These are phyloP conservation scores for Xiphorhynchus erythropygius DNA, from an alignment of 2,797 vertebrate genomes.

Conservation along the genomic window DNA sequence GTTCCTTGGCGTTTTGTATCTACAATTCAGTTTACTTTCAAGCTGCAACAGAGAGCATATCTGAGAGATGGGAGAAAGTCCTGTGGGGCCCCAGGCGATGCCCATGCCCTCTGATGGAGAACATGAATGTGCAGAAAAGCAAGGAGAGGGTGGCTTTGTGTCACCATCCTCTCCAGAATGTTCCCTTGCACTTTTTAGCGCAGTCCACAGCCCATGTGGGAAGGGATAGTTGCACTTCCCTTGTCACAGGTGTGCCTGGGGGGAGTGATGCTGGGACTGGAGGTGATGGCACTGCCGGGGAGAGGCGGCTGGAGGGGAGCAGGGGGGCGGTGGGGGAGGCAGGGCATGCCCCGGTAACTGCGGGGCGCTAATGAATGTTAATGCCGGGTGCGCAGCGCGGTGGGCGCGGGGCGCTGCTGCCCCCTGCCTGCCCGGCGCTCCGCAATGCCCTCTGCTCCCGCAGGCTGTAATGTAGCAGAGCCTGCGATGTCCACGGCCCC, in stretches of 20 bases:
- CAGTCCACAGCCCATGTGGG: background rate
- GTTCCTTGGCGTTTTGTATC: background rate
- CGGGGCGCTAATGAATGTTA: no score
- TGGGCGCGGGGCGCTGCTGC: background rate
- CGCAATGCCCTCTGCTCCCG: background rate
- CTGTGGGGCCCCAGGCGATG: background rate
- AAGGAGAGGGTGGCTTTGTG: background rate
- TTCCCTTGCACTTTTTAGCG: background rate
- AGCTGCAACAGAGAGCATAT: background rate
- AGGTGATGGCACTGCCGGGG: background rate
- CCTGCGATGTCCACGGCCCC: constrained; percentile 81
- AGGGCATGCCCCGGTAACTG: background rate
- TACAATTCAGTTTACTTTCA: background rate
- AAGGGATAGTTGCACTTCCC: background rate
- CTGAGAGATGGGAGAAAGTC: background rate
- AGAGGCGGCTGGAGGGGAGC: background rate
- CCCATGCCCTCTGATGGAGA: background rate
- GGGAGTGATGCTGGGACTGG: background rate
- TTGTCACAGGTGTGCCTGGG: background rate
- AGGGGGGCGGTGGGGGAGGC: background rate
- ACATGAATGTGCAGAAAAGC: rapidly evolving
- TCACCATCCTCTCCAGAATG: background rate
- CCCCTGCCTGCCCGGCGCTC: background rate
- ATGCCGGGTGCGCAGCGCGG: no score
- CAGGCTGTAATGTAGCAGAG: constrained; percentile 86